Base-by-base conservation (phyloP, 2,113 vertebrate genomes). In the Felis catus region DNA sequence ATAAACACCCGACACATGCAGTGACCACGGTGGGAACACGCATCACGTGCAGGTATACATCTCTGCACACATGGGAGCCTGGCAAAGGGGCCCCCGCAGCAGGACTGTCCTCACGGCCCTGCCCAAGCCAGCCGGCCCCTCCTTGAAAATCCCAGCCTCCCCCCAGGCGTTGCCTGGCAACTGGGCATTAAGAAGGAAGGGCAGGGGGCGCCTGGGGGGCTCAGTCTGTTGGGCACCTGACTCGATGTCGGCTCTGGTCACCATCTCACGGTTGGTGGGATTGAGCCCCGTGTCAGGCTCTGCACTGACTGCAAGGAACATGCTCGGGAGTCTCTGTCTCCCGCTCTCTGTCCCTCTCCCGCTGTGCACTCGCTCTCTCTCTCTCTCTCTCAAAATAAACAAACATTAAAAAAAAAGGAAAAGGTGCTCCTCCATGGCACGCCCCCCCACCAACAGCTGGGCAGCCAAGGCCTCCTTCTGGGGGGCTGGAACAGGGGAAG, bases 21-120 rank as follows among this genome's bases (percentile, higher is more conserved):
- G 51, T 0, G 3, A 51, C n/a, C 1, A 1, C 3, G 78, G 31
- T 9, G 15, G 33, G 8, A 18, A 39, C 73, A 74, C 0, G 0
- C 19, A 51, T 8, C 21, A 48, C 7, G 1, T 0, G 6, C 1
- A 33, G 41, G 73, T 0, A 3, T 2, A 4, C 4, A 0, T 11
- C 33, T 73, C n/a, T 25, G 74, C 58, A 74, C 36, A 36, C 1
- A 1, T 12, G 2, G 0, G 27, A 39, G 61, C 58, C 45, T 12
- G 66, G 55, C 6, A 76, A 1, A 2, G 8, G 61, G 41, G 18
- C 55, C 39, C 1, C 16, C 0, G 5, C 33, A 4, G 48, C 18
- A 4, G 45, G n/a, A 1, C n/a, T 4, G 27, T 71, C 36, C 89
- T 36, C 31, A 27, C 3, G 33, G 27, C 27, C 21, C 3, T 7